Base-by-base conservation (phyloP, 2,888 invertebrate genomes). In the Platycheirus rosarum region DNA sequence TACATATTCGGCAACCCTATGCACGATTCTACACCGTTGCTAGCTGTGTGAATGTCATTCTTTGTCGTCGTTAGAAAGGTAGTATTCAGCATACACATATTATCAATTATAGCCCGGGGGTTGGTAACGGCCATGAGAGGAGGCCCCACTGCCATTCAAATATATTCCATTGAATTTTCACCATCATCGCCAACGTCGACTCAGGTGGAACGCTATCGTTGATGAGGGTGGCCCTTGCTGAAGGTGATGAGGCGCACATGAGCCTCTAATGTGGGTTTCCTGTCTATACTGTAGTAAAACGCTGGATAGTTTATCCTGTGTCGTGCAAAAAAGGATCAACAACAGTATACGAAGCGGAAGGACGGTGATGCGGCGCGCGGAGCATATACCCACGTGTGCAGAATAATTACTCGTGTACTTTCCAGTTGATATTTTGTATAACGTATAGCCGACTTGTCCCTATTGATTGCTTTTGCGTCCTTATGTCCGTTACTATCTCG, bases 191-290 rank as follows among this genome's bases (percentile, higher is more conserved):
- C 23, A 16, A 62, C 32, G 65, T 62, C 18, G 63, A 48, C 42
- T 42, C 18, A 23, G 49, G 46, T 37, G 37, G 2, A 2, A 9
- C 42, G 35, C 20, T 6, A 11, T 53, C 14, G 23, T 16, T 14
- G 23, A 13, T 70, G 29, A 23, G 20, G 46, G 68, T 62, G 68
- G 53, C 63, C 75, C 63, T 57, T 69, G 68, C 8, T 55, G 44
- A 69, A 75, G 79, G 79, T 69, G 79, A 75, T 69, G 74, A 79
- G 69, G 75, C 55, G 57, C 49, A 79, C 79, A 79, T 44, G 63
- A 69, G 48, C 44, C 75, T 44, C 71, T 62, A 70, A 49, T 60
- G 77, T 74, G 55, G 48, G 44, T 63, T 65, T 65, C 57, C 76
- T 69, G 62, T 51, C 49, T 49, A 57, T 40, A 57, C 20, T 16